Base-by-base conservation (phyloP, 2,113 vertebrate genomes). In the Oryzias celebensis region DNA sequence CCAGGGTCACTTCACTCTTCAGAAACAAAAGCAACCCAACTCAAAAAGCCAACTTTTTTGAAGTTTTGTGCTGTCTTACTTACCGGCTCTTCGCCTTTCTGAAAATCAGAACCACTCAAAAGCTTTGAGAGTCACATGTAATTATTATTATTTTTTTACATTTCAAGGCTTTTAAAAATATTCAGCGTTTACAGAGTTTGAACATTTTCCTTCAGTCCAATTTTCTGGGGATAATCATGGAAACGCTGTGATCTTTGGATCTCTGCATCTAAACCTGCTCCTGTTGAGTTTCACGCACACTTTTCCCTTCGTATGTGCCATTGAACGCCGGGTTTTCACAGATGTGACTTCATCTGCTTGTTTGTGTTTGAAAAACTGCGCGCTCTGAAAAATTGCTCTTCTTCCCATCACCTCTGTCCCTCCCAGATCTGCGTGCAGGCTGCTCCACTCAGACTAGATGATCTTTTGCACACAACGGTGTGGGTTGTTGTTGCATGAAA, bases 391-490 rank as follows among this genome's bases (percentile, higher is more conserved):
- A 82, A 83, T 56, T 68, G 76, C 71, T 71, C 60, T 49, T 61
- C 60, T 62, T 81, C 52, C 48, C 62, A 48, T 47, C 45, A 47
- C n/a, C 26, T 59, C 28, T 68, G 16, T 20, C 48, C 62, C 56
- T 62, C 49, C 58, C 64, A 77, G 79, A 80, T 75, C 73, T 73
- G 46, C 2, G 54, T 44, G 22, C 55, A 75, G 4, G 52, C 76
- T 60, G 62, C 71, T 80, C 65, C 72, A 61, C 76, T 86, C 73
- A 66, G 54, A 64, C 42, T 70, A 78, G 79, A 85, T 85, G 77
- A 80, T 68, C 71, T 80, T 74, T 65, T 64, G 74, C 78, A 80
- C 74, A 85, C 83, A 77, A 78, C 68, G 71, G 65, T 59, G 81
- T 71, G 60, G 53, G 67, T 14, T 22, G 14, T 44, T 52, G 52